Evolutionary conservation across 1,140 invertebrate genomes (phyloP), one percentile per base, ranked within the genome.

Genomic region (Vanessa tameamea): DNA sequence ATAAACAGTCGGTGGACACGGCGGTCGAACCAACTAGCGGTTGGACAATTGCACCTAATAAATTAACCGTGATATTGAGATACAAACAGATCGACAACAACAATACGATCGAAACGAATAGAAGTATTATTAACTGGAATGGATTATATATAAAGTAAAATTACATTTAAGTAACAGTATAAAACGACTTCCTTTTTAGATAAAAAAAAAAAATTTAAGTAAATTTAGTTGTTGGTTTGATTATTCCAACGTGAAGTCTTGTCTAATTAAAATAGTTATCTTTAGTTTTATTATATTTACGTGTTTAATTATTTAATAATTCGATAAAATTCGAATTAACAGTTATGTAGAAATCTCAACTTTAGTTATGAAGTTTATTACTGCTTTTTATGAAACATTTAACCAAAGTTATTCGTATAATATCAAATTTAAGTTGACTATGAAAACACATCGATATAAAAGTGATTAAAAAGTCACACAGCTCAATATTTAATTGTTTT

Each of bases 1-100:
- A 82, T 78, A 81, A 81, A 81, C 81, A 82, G 47, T 67, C 71
- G 51, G 71, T 66, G 74, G 75, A 77, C 71, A 67, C 75, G 76
- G 78, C 64, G 77, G 79, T 80, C 69, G 69, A 69, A 71, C 65
- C 73, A 61, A 61, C 67, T 48, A 61, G 72, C 59, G 72, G 66
- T 59, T 47, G 66, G 47, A 51, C 67, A 69, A 69, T 74, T 64
- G 72, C 59, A 69, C 61, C 13, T 15, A 23, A 69, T 66, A 74
- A 74, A 69, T 74, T 74, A 63, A 74, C 66, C 68, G 57, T 59
- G 20, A 61, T 75, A 72, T 73, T 68, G 67, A 65, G 68, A 61
- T 76, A 63, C 47, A 74, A 69, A 72, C 63, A 78, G 37, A 50
- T 59, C 23, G 13, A 64, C 47, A 57, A 53, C n/a, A 15, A 16